Evolutionary conservation across 2,888 invertebrate species (phyloP).

Genomic region (Polydrusus tereticollis): DNA sequence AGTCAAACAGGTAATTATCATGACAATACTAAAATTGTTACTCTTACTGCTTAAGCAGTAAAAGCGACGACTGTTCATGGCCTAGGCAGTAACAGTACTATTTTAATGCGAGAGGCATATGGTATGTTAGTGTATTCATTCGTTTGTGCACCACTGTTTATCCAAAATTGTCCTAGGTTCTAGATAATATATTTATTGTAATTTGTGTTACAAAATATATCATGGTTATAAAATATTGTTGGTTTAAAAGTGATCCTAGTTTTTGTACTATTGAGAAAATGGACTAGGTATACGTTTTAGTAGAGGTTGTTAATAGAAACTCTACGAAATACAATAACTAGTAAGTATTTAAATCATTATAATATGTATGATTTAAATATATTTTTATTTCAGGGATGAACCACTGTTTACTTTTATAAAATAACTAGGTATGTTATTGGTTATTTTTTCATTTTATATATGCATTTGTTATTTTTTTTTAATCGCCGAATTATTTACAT

Average conservation of each 20-base stretch:
- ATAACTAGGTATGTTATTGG: constrained; percentile 1
- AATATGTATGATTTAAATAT: neutral
- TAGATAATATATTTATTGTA: neutral
- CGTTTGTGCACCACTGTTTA: neutral
- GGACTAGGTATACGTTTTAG: neutral
- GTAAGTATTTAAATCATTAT: too few species aligned
- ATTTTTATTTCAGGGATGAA: constrained; percentile 13
- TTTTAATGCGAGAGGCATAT: too few species aligned
- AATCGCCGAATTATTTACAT: neutral
- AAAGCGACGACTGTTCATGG: too few species aligned
- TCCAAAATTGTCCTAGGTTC: neutral
- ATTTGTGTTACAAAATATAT: constrained; percentile 6
- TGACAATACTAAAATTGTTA: too few species aligned
- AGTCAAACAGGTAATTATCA: too few species aligned
- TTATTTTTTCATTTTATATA: neutral
- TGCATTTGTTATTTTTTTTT: neutral
- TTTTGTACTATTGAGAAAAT: constrained; percentile 7
- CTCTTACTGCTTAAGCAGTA: too few species aligned
- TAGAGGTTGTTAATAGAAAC: neutral
- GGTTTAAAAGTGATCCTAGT: constrained; percentile 15
- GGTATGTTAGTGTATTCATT: too few species aligned
- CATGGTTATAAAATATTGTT: neutral
- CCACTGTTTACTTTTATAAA: neutral
- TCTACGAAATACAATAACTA: neutral
- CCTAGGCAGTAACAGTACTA: too few species aligned